A percentile compares a stretch with the other conserved stretches of the same genome.
Conservation (phyloP, 2,113 vertebrate species). For the Cryptotis parvus region DNA sequence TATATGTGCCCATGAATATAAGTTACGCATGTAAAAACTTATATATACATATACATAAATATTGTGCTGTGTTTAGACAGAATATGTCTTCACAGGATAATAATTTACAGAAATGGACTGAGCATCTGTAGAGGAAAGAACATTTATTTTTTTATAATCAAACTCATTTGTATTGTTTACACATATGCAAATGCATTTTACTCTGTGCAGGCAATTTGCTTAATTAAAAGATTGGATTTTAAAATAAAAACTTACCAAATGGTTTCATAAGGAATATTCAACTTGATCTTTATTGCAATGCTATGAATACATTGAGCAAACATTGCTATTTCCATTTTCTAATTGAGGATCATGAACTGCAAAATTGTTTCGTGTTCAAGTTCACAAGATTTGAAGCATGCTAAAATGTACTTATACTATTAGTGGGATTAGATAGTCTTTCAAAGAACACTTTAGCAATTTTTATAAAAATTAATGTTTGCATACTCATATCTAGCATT, state of each 20-base stretch:
- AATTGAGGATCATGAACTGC: neutral
- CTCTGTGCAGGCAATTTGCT: neutral
- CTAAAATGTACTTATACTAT: neutral
- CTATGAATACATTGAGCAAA: neutral
- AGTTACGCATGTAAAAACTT: neutral
- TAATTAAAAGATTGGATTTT: slow-evolving; percentile 19
- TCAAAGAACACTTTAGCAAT: neutral
- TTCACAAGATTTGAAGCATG: neutral
- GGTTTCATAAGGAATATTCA: neutral
- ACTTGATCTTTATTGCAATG: neutral
- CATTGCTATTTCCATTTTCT: neutral
- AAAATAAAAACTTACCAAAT: neutral
- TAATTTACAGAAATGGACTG: neutral
- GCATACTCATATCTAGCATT: neutral
- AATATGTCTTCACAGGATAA: neutral
- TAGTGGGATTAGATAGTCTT: neutral
- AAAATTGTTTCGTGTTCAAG: neutral
- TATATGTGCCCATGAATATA: neutral
- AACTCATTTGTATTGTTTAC: neutral
- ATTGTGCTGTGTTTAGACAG: neutral
- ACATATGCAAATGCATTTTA: neutral
- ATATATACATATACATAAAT: too few species aligned
- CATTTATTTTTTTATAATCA: neutral
- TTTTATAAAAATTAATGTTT: slow-evolving; percentile 30
- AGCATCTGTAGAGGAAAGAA: neutral